Base-by-base conservation (phyloP, 1,140 invertebrate species). In the Akabosia matsudoensis region DNA sequence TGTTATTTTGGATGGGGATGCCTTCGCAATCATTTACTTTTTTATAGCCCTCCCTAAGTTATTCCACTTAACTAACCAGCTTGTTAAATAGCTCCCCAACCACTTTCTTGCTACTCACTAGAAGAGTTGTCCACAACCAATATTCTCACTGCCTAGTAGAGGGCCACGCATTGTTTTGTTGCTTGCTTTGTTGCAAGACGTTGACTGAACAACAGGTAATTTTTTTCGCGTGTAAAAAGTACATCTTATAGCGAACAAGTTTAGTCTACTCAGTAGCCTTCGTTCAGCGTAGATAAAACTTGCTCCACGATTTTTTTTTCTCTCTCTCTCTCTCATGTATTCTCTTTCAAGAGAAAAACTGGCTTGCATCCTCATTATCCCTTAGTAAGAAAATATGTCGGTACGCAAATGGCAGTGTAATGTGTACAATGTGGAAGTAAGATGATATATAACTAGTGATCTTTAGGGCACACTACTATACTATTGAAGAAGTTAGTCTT, bases 191-290 rank as follows among this genome's bases (percentile, higher is more conserved):
- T 28, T 67, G 61, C 26, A 31, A 31, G 61, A 67, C 61, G 24
- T 7, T 28, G 28, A 67, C 61, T 67, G 61, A 67, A 67, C 61
- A 67, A 67, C 61, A 67, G 61, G 61, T 67, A 67, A 67, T 67
- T 67, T 67, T 67, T n/a, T n/a, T n/a, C 31, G 61, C 61, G 31
- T 67, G 61, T 30, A 67, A 67, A 67, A 67, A 28, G 37, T 45
- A 45, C 37, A 45, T 45, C 18, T 10, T 67, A 67, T 30, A 30
- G n/a, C 26, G 61, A 67, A 67, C 61, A 67, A 67, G 61, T 67
- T 67, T n/a, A n/a, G n/a, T n/a, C n/a, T n/a, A n/a, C n/a, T n/a
- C n/a, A n/a, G n/a, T n/a, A n/a, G 24, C 13, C 22, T 67, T 67
- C 61, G n/a, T 61, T 61, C 14, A 7, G 13, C 13, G 61, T 67